Evolutionary conservation across 2,797 vertebrate genomes (phyloP).

Genomic region (Amniataba percoides): DNA sequence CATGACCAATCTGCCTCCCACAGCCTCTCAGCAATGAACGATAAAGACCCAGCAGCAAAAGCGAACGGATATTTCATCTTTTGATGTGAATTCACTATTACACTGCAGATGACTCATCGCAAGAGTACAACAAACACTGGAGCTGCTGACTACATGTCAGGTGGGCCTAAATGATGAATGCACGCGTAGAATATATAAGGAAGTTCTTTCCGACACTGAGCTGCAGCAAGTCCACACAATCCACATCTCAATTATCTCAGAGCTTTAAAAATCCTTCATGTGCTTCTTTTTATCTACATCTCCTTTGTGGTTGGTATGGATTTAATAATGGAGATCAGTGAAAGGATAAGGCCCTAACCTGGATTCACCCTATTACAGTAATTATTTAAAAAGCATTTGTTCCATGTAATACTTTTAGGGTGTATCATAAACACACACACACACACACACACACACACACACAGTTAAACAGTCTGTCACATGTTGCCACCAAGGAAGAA

Average conservation of each 20-base stretch:
- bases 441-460: conserved; percentile 24
- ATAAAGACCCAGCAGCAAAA: conserved; percentile 45
- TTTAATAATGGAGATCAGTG: conserved; percentile 41
- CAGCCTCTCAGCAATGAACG: conserved; percentile 45
- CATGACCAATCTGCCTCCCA: conserved; percentile 58
- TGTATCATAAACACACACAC: conserved; percentile 9
- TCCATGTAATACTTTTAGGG: conserved; percentile 21
- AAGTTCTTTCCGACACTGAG: conserved; percentile 18
- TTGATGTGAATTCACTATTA: conserved; percentile 50
- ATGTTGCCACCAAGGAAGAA: conserved; percentile 62
- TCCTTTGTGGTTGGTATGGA: background rate
- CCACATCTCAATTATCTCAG: conserved; percentile 3
- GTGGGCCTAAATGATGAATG: conserved; percentile 26
- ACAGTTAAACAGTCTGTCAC: conserved; percentile 50
- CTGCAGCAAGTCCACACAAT: background rate
- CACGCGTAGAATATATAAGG: conserved; percentile 5
- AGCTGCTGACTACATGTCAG: conserved; percentile 30
- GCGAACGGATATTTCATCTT: conserved; percentile 50
- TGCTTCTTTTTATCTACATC: conserved; percentile 22
- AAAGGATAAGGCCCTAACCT: conserved; percentile 24
- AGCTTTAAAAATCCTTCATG: background rate
- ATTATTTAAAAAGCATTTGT: conserved; percentile 38
- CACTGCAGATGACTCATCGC: conserved; percentile 46
- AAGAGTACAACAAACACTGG: conserved; percentile 46
- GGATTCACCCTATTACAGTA: conserved; percentile 31